phyloP scores from a whole-genome alignment of 1,140 invertebrate genomes.

The Latrodectus geometricus region DNA sequence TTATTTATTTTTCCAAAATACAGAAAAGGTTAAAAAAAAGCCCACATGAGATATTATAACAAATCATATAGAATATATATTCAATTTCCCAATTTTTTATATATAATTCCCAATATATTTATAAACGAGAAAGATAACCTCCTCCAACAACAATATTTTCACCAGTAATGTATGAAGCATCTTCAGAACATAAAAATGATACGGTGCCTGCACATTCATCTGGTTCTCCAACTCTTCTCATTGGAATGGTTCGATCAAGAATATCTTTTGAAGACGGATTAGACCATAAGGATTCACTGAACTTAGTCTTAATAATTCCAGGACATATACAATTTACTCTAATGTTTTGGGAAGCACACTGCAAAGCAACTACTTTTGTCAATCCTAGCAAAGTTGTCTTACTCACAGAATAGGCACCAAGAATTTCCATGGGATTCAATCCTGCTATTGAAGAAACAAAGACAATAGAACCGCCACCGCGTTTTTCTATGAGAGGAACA shows the following conservation, averaged over 20 bases:
- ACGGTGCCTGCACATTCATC: constrained; percentile 85
- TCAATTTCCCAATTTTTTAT: too few relatives aligned
- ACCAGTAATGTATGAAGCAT: constrained; percentile 93
- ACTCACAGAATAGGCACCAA: constrained; percentile 93
- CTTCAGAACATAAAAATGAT: constrained; percentile 90
- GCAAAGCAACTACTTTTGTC: constrained; percentile 80
- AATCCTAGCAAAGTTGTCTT: constrained; percentile 93
- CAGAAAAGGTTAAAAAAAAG: too few relatives aligned
- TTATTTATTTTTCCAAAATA: too few relatives aligned
- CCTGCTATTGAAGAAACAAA: constrained; percentile 91
- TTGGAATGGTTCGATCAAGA: constrained; percentile 60
- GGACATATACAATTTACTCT: constrained; percentile 94
- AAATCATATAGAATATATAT: too few relatives aligned
- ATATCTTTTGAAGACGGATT: constrained; percentile 63
- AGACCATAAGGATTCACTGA: constrained; percentile 75
- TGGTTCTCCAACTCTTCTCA: constrained; percentile 73
- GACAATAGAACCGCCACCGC: constrained; percentile 81
- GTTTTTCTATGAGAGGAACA: constrained; percentile 82
- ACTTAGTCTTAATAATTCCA: constrained; percentile 91
- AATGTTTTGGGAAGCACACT: constrained; percentile 73
- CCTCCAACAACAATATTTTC: constrained; percentile 88
- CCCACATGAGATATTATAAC: too few relatives aligned
- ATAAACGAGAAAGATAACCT: constrained; percentile 79
- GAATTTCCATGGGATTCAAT: constrained; percentile 85
- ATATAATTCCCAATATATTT: constrained; percentile 22